These are phyloP conservation scores for Daphoenositta chrysoptera DNA, from an alignment of 2,113 vertebrate genomes.

Conservation along the genomic window DNA sequence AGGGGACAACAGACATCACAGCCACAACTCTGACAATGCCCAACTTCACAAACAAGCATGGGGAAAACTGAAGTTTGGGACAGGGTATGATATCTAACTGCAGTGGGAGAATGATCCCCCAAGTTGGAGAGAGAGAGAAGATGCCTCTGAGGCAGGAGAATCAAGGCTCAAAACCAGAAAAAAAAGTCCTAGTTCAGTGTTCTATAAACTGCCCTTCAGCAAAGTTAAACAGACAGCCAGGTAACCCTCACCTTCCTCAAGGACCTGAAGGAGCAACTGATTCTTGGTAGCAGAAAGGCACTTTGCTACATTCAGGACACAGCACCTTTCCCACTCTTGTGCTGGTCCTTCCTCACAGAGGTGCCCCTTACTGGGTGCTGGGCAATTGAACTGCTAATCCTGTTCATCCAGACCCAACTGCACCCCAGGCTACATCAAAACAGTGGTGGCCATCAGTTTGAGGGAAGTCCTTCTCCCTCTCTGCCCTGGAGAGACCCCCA, in stretches of 20 bases:
- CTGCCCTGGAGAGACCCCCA: not conserved
- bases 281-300: not conserved
- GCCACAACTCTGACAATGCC: not conserved
- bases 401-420: not conserved
- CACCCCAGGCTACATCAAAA: not conserved
- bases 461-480: not conserved
- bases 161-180: not conserved
- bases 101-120: not conserved
- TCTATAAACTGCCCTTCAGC: not conserved
- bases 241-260: not conserved
- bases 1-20: not conserved
- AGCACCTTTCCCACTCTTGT: fast-evolving
- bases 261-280: not conserved
- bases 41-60: fast-evolving
- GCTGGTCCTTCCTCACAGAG: not conserved
- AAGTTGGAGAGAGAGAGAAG: not conserved
- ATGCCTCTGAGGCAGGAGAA: not conserved
- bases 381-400: not conserved
- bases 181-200: not conserved
- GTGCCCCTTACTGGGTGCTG: not conserved
- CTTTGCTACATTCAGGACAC: not conserved
- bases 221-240: not conserved
- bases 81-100: not conserved
- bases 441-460: fast-evolving
- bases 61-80: not conserved